phyloP scores from a whole-genome alignment of 1,140 invertebrate genomes.

The Atta texana region DNA sequence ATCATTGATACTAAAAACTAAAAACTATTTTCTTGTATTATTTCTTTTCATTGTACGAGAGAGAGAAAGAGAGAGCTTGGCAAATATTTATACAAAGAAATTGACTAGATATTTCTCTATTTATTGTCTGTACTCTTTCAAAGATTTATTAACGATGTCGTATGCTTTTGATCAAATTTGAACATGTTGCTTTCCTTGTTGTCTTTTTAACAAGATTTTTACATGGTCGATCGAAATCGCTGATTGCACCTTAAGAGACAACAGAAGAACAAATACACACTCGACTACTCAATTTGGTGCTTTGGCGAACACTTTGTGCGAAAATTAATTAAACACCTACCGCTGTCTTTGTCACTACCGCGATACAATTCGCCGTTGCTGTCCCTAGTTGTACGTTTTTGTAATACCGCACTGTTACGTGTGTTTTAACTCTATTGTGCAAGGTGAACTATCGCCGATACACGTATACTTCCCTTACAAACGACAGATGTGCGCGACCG shows the following conservation, averaged over 20 bases:
- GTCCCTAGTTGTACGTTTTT: conserved; percentile 42
- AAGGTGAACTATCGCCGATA: conserved; percentile 41
- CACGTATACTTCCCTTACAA: conserved; percentile 53
- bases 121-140: not conserved
- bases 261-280: conserved; percentile 24
- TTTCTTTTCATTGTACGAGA: not conserved
- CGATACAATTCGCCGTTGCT: conserved; percentile 30
- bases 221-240: not conserved
- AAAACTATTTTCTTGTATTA: not conserved
- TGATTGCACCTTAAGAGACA: not conserved
- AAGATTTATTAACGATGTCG: not conserved
- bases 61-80: not conserved
- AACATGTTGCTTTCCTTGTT: not conserved
- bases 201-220: not conserved
- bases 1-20: conserved; percentile 18
- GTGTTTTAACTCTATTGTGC: conserved; percentile 42
- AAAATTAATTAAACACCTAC: conserved; percentile 57
- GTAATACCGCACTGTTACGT: conserved; percentile 31
- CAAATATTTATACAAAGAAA: conserved; percentile 10
- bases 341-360: conserved; percentile 23
- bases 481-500: conserved; percentile 54
- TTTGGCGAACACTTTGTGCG: conserved; percentile 18
- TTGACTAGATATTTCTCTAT: not conserved
- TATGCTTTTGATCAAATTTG: not conserved
- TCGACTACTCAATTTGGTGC: conserved; percentile 11